Evolutionary conservation across 2,797 vertebrate species (phyloP).

Genomic region (Diplodus sargus): DNA sequence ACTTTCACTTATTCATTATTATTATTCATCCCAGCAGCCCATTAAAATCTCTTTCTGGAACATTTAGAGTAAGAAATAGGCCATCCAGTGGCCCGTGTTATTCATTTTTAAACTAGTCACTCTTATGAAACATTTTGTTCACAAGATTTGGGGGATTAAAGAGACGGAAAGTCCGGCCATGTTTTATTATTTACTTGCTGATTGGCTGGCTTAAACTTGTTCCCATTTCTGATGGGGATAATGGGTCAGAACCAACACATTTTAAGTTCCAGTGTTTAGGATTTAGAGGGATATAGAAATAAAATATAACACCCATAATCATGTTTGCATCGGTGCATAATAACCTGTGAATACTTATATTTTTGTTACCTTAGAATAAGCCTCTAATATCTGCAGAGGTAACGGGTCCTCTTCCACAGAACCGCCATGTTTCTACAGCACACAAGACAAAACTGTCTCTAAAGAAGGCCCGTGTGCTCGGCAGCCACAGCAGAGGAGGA

Average conservation of each 20-base stretch:
- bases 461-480: too few species aligned
- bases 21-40: constrained; percentile 1
- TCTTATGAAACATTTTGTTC: not conserved
- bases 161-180: not conserved
- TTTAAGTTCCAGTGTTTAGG: not conserved
- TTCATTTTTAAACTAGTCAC: not conserved
- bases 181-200: not conserved
- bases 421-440: too few species aligned
- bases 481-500: too few species aligned
- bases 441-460: too few species aligned
- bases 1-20: constrained; percentile 12
- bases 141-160: not conserved
- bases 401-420: too few species aligned
- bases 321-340: too few species aligned
- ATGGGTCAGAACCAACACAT: not conserved
- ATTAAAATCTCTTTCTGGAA: constrained; percentile 16
- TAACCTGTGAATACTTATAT: too few species aligned
- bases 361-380: too few species aligned
- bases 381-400: too few species aligned
- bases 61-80: not conserved
- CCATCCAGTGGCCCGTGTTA: not conserved
- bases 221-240: not conserved
- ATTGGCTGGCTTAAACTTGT: not conserved
- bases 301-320: too few species aligned
- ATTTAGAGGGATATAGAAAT: too few species aligned